Evolutionary conservation across 2,888 invertebrate species (phyloP).

Genomic region (Trilocha varians): DNA sequence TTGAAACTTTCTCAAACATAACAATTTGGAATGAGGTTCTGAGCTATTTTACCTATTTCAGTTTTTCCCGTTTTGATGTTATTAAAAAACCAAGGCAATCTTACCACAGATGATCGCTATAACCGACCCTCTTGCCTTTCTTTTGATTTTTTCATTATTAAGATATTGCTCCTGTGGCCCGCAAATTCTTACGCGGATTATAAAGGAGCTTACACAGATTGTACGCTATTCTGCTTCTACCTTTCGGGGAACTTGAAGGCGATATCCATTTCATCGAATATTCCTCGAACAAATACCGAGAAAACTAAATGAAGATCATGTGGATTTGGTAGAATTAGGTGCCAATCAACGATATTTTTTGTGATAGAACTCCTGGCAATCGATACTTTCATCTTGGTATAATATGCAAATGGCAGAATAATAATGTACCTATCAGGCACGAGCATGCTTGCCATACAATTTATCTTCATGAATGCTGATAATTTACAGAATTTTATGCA

Average conservation of each 20-base stretch:
- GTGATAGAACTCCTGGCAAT: no score
- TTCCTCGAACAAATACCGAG: neutral
- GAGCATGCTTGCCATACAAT: no score
- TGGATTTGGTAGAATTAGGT: neutral
- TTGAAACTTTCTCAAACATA: no score
- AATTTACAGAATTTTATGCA: no score
- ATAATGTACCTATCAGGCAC: no score
- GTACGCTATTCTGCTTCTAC: neutral
- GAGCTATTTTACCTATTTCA: conserved; percentile 30
- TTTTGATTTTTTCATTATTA: conserved; percentile 3
- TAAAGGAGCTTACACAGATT: neutral
- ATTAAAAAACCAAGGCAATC: conserved; percentile 17
- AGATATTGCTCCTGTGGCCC: conserved; percentile 2
- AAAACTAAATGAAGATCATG: neutral
- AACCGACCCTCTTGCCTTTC: conserved; percentile 3
- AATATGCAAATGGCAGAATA: no score
- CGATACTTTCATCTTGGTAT: no score
- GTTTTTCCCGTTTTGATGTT: conserved; percentile 24
- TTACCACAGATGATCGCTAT: conserved; percentile 15
- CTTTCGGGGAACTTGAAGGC: neutral
- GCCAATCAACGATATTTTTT: neutral
- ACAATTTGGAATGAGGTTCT: no score
- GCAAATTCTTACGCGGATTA: conserved; percentile 1
- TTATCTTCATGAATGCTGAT: no score
- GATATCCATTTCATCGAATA: neutral